Conservation (phyloP, 1,140 invertebrate genomes). For the Whitmania pigra region DNA sequence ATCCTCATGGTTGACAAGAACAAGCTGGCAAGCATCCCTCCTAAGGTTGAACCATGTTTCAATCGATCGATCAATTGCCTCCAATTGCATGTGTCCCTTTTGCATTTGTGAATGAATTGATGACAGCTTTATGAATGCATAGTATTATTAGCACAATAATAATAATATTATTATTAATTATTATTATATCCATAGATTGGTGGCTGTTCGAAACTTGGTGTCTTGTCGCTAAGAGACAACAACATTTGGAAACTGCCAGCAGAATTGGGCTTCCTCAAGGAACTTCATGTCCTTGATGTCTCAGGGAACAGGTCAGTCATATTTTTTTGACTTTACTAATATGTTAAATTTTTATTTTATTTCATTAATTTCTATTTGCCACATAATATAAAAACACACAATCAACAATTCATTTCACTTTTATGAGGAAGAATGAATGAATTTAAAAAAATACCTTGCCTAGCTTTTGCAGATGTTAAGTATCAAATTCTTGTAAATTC, state of each 20-base stretch:
- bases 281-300: slow-evolving; percentile 89
- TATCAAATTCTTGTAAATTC: no score
- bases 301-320: slow-evolving; percentile 72
- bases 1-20: slow-evolving; percentile 93
- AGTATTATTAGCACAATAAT: not conserved
- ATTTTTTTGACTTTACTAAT: not conserved
- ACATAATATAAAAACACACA: no score
- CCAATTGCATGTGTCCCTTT: no score
- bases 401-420: no score
- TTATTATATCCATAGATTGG: slow-evolving; percentile 20
- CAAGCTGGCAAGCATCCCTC: slow-evolving; percentile 25
- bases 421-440: no score
- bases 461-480: no score
- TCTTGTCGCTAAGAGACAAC: slow-evolving; percentile 89
- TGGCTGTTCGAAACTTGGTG: slow-evolving; percentile 57
- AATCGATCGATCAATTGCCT: no score
- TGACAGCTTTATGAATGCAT: not conserved
- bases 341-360: no score
- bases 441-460: no score
- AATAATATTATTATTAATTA: not conserved
- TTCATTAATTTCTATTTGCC: no score
- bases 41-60: slow-evolving; percentile 13
- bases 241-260: slow-evolving; percentile 74
- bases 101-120: no score
- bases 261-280: slow-evolving; percentile 81